A percentile compares a stretch with the other conserved stretches of the same genome.
These are phyloP conservation scores for Oligia strigilis DNA, from an alignment of 2,888 invertebrate genomes.

Conservation along the genomic window DNA sequence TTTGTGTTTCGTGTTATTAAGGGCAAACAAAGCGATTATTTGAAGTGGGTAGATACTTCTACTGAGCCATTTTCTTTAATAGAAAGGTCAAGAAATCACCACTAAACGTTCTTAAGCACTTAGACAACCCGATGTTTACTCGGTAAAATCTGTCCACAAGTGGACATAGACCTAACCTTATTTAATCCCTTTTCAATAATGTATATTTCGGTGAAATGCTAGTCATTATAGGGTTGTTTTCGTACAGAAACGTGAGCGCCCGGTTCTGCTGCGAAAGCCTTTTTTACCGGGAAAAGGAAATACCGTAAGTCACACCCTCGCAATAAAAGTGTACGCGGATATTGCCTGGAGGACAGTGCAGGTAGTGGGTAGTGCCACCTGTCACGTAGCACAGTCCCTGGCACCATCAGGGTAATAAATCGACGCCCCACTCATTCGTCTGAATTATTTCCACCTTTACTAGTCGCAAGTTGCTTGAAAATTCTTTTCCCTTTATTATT, in stretches of 20 bases:
- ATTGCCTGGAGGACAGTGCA: constrained; percentile 27
- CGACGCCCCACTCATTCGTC: constrained; percentile 45
- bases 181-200: constrained; percentile 5
- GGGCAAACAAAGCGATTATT: constrained; percentile 41
- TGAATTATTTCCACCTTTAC: constrained; percentile 33
- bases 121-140: background rate
- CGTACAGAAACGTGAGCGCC: constrained; percentile 2
- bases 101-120: constrained; percentile 9
- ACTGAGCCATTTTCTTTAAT: constrained; percentile 6
- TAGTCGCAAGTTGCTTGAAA: constrained; percentile 8
- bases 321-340: constrained; percentile 45
- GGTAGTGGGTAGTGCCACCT: constrained; percentile 30
- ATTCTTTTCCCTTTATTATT: constrained; percentile 12
- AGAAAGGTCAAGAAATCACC: constrained; percentile 17
- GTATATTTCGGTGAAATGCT: constrained; percentile 13
- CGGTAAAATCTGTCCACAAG: background rate
- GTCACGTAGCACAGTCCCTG: constrained; percentile 28
- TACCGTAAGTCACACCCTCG: constrained; percentile 32
- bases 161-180: background rate
- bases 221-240: background rate
- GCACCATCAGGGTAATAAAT: constrained; percentile 29
- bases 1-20: constrained; percentile 29
- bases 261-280: background rate
- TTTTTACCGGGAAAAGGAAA: constrained; percentile 35
- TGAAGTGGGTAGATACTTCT: constrained; percentile 14